A percentile compares a stretch with the other conserved stretches of the same genome.
phyloP scores from a whole-genome alignment of 1,140 invertebrate species.

The Procambarus clarkii region DNA sequence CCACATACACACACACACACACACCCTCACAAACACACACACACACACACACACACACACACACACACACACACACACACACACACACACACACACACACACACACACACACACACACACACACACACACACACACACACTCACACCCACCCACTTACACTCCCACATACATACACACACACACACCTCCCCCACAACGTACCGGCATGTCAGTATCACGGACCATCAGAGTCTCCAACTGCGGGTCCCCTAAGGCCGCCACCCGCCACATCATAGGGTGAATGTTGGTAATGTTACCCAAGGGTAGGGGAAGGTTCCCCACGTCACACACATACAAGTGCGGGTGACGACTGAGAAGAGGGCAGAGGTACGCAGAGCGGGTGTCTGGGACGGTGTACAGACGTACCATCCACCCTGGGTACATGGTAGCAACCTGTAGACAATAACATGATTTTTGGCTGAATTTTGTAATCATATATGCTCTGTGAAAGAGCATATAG shows the following conservation, averaged over 20 bases:
- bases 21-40: too few species aligned
- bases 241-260: slow-evolving; percentile 56
- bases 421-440: slow-evolving; percentile 15
- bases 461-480: too few species aligned
- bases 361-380: slow-evolving; percentile 30
- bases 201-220: slow-evolving; percentile 63
- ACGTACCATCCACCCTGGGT: slow-evolving; percentile 63
- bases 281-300: slow-evolving; percentile 28
- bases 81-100: too few species aligned
- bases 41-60: too few species aligned
- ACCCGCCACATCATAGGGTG: slow-evolving; percentile 68
- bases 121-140: too few species aligned
- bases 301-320: slow-evolving; percentile 23
- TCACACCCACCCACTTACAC: too few species aligned
- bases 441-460: too few species aligned
- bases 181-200: too few species aligned
- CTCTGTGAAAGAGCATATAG: not conserved
- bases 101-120: too few species aligned
- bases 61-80: too few species aligned
- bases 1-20: too few species aligned
- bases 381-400: slow-evolving; percentile 48
- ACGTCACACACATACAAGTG: slow-evolving; percentile 47
- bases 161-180: too few species aligned
- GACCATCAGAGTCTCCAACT: slow-evolving; percentile 53
- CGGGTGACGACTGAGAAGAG: slow-evolving; percentile 34